Evolutionary conservation across 2,888 invertebrate species (phyloP).

Genomic region (Pollenia griseotomentosa): DNA sequence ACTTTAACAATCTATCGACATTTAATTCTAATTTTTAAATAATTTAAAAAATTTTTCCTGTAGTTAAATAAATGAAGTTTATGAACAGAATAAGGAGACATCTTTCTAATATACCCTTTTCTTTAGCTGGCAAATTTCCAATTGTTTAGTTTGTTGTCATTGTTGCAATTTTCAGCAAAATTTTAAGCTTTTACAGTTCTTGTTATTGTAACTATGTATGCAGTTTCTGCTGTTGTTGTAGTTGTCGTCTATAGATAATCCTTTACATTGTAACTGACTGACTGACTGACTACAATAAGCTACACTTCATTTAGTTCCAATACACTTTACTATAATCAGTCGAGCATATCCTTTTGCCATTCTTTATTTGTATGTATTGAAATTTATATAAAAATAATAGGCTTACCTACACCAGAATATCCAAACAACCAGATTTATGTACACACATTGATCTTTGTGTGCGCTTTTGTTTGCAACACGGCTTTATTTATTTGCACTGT

Average conservation of each 20-base stretch:
- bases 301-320: constrained; percentile 73
- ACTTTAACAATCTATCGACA: too few relatives aligned
- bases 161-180: constrained; percentile 58
- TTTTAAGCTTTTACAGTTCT: constrained; percentile 32
- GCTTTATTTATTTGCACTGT: constrained; percentile 62
- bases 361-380: constrained; percentile 18
- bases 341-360: constrained; percentile 55
- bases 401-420: constrained; percentile 35
- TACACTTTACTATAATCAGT: constrained; percentile 64
- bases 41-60: neutral
- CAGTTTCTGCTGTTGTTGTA: constrained; percentile 16
- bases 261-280: constrained; percentile 60
- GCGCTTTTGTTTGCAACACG: neutral
- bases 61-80: neutral
- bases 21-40: too few relatives aligned
- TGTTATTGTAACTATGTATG: constrained; percentile 32
- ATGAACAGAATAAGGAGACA: neutral
- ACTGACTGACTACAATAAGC: constrained; percentile 63
- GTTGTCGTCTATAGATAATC: constrained; percentile 65
- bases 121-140: constrained; percentile 66
- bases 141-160: constrained; percentile 53
- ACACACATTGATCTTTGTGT: neutral
- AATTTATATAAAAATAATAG: constrained; percentile 36
- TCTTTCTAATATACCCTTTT: neutral
- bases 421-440: constrained; percentile 1